A percentile compares a stretch with the other conserved stretches of the same genome.
Conservation (phyloP, 2,888 invertebrate species). For the Mimachlamys varia region DNA sequence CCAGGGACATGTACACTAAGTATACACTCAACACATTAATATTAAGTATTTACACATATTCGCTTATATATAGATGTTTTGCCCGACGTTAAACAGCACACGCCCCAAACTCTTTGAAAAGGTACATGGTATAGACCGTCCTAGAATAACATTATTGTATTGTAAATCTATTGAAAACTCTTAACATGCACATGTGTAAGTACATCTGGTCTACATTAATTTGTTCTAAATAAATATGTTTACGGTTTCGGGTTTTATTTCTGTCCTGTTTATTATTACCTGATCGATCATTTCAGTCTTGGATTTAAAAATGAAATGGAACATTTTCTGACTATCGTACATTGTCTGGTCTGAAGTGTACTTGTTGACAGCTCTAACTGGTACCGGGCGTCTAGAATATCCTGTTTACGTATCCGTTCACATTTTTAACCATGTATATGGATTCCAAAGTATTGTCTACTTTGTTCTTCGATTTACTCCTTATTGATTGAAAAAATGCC, state of each 20-base stretch:
- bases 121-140: not conserved
- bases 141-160: slow-evolving; percentile 6
- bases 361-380: not conserved
- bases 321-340: not conserved
- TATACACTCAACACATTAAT: not conserved
- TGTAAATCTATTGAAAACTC: not conserved
- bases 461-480: too few relatives aligned
- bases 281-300: not conserved
- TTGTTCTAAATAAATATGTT: not conserved
- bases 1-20: not conserved
- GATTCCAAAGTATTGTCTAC: too few relatives aligned
- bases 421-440: too few relatives aligned
- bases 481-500: too few relatives aligned
- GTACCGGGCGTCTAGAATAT: too few relatives aligned
- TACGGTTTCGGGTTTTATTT: not conserved
- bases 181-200: not conserved
- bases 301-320: not conserved
- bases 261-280: not conserved
- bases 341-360: not conserved
- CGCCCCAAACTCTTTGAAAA: not conserved
- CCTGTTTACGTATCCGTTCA: too few relatives aligned
- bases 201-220: not conserved
- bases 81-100: slow-evolving; percentile 1
- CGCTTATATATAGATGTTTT: not conserved
- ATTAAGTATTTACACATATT: not conserved